These are phyloP conservation scores for Casuarius casuarius DNA, from an alignment of 2,113 vertebrate species.

Conservation along the genomic window DNA sequence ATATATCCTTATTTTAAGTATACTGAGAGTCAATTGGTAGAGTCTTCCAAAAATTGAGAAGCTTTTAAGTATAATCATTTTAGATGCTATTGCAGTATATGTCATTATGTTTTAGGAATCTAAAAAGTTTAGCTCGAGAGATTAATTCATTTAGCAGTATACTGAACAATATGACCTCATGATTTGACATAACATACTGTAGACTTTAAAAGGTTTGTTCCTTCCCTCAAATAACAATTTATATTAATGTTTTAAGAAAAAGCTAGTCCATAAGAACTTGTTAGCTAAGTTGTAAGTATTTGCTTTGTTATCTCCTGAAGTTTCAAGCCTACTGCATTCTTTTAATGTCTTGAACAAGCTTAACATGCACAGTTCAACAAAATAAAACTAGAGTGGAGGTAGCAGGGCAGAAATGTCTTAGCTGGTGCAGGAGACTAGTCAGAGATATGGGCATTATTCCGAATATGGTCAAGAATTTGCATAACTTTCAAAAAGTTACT, in stretches of 20 bases:
- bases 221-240: neutral
- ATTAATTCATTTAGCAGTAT: neutral
- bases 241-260: neutral
- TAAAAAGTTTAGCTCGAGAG: neutral
- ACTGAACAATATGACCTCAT: neutral
- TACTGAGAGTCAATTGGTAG: neutral
- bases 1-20: neutral
- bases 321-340: neutral
- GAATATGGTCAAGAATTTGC: neutral
- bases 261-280: neutral
- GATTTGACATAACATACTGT: neutral
- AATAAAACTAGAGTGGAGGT: neutral
- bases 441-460: neutral
- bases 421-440: conserved; percentile 19
- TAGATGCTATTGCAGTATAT: neutral
- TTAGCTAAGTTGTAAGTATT: neutral
- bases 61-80: neutral
- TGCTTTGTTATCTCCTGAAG: neutral
- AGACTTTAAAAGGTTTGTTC: neutral
- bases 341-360: neutral
- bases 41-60: neutral
- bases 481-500: neutral
- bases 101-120: neutral
- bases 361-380: conserved; percentile 29
- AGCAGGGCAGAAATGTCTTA: conserved; percentile 50